Percentiles rank a stretch among this genome's conserved stretches.
These are phyloP conservation scores for Amphipyra tragopoginis DNA, from an alignment of 2,888 invertebrate genomes.

Conservation along the genomic window DNA sequence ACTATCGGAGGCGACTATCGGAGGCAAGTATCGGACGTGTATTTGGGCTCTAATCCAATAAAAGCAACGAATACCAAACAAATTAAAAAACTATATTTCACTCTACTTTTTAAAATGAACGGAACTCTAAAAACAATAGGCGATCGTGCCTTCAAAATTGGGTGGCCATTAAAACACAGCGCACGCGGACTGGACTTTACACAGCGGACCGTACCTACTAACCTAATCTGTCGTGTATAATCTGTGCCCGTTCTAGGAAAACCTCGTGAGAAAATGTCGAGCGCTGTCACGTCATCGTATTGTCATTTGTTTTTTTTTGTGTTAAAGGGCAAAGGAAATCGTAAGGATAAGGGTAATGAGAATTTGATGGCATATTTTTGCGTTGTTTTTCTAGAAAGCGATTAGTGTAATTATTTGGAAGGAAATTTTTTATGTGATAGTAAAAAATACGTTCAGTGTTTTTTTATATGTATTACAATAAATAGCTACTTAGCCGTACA, in stretches of 20 bases:
- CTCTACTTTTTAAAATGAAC: constrained; percentile 36
- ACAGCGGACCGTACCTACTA: constrained; percentile 45
- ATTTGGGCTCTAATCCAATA: no score
- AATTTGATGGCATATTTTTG: constrained; percentile 2
- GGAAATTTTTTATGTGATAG: no score
- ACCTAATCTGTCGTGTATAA: constrained; percentile 52
- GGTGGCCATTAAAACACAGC: constrained; percentile 47
- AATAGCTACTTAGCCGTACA: no score
- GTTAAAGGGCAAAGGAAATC: constrained; percentile 1
- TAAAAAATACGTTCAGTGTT: no score
- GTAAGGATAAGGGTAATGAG: background rate
- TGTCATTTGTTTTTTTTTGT: constrained; percentile 27
- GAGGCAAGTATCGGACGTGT: no score
- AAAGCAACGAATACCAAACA: no score
- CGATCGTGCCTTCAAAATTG: constrained; percentile 33
- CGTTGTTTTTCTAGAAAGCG: background rate
- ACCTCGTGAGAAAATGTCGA: constrained; percentile 45
- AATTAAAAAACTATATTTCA: no score
- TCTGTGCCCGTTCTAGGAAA: constrained; percentile 40
- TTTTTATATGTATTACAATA: no score
- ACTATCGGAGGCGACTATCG: no score
- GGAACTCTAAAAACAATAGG: constrained; percentile 37
- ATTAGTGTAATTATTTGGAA: background rate
- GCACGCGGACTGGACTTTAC: constrained; percentile 35
- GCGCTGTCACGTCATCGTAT: constrained; percentile 23